Evolutionary conservation across 2,113 vertebrate genomes (phyloP), one percentile per base, ranked within the genome.

Genomic region (Tricholaema leucomelas): DNA sequence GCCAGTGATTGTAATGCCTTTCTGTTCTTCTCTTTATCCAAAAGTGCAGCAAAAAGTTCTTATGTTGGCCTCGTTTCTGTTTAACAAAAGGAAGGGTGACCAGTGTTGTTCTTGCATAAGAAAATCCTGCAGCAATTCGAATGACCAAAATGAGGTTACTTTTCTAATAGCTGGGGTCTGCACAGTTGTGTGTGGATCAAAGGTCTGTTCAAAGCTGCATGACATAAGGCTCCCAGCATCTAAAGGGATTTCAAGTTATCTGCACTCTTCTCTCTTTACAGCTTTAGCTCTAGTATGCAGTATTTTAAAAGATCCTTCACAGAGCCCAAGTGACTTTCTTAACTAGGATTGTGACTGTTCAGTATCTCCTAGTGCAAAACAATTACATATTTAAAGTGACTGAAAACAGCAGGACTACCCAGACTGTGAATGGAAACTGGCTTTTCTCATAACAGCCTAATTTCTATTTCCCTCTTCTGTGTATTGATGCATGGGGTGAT

Each of bases 171-270:
- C 3, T 0, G 3, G 24, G 59, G 31, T 38, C 23, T 65, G 9
- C 31, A 33, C 0, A 3, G 9, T n/a, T 64, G 28, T 3, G 0
- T 0, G 0, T 24, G n/a, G 21, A 20, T 52, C 2, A 1, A 36
- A 60, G 5, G 14, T 14, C 35, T 42, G 5, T 75, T 89, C 17
- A 78, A 67, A 67, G 17, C 8, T 42, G 11, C 38, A 50, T 8
- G 81, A 13, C 13, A 33, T 13, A 19, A 14, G 13, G 28, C 16
- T 67, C 50, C 52, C n/a, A 76, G 35, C 3, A 28, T 18, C 12
- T 65, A 60, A 67, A 94, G 4, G 6, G 18, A 25, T 35, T 6
- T 20, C 40, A 81, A 30, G 27, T 40, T 63, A 64, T 16, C 31
- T 64, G 3, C 54, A 54, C 6, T 67, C 50, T 78, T 61, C 44